Conservation (phyloP, 2,113 vertebrate genomes). For the Motacilla alba region DNA sequence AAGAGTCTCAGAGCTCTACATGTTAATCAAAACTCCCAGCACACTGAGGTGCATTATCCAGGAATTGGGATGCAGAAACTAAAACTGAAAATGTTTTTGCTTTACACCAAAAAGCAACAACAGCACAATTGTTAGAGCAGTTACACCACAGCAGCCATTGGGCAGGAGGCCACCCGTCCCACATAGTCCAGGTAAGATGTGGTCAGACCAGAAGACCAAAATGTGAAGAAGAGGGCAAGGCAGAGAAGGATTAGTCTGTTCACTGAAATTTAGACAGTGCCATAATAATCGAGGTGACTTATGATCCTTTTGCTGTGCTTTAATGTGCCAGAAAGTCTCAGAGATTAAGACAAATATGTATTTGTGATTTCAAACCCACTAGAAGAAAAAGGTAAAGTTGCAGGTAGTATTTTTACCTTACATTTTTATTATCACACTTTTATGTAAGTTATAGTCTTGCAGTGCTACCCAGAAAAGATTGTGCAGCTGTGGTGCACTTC, state of each 20-base stretch:
- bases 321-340: rapidly evolving
- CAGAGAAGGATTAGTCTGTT: background rate
- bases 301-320: background rate
- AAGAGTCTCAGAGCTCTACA: background rate
- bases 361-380: background rate
- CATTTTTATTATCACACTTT: background rate
- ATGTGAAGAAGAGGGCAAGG: background rate
- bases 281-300: background rate
- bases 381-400: background rate
- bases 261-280: background rate
- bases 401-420: background rate
- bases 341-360: background rate
- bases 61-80: background rate
- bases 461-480: background rate
- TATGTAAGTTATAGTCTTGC: background rate
- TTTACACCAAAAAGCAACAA: background rate
- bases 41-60: background rate
- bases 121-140: background rate
- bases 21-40: background rate
- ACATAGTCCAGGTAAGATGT: background rate
- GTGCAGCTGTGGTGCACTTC: background rate
- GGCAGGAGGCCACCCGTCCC: background rate
- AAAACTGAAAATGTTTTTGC: background rate
- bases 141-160: background rate
- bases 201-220: background rate